phyloP scores from a whole-genome alignment of 2,797 vertebrate genomes.

The Phrynocephalus guinanensis region DNA sequence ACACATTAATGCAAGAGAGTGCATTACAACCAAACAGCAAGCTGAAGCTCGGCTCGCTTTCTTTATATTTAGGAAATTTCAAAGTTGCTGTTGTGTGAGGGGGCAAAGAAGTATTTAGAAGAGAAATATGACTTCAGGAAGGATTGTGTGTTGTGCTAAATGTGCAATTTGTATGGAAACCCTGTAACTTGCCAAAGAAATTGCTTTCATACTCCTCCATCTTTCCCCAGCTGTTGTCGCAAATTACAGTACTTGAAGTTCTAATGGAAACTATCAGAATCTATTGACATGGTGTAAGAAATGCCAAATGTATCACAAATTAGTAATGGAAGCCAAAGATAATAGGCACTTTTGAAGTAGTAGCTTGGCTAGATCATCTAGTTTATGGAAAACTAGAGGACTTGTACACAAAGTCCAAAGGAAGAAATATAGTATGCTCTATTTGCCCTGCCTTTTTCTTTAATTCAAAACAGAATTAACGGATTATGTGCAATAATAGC shows the following conservation, averaged over 20 bases:
- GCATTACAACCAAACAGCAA: constrained; percentile 50
- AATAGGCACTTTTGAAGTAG: constrained; percentile 28
- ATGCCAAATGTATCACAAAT: constrained; percentile 55
- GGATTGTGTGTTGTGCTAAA: constrained; percentile 57
- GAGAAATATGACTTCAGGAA: constrained; percentile 47
- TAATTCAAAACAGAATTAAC: background rate
- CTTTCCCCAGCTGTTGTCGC: constrained; percentile 50
- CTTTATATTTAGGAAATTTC: constrained; percentile 39
- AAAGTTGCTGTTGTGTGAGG: constrained; percentile 12
- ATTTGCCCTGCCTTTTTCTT: constrained; percentile 1
- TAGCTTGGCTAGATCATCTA: background rate
- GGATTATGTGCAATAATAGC: background rate
- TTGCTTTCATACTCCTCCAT: constrained; percentile 51
- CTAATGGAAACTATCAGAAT: constrained; percentile 64
- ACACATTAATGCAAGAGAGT: constrained; percentile 60
- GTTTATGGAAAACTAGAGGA: constrained; percentile 17
- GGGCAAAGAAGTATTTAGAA: constrained; percentile 55
- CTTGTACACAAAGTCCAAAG: too few relatives aligned
- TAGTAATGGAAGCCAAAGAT: constrained; percentile 44
- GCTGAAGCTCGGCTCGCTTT: constrained; percentile 63
- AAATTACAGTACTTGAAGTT: constrained; percentile 45
- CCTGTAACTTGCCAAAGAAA: constrained; percentile 52
- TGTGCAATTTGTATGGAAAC: constrained; percentile 65
- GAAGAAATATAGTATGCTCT: background rate
- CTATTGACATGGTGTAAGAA: constrained; percentile 54